Base-by-base conservation (phyloP, 2,888 invertebrate genomes). In the Eubasilissa splendida region DNA sequence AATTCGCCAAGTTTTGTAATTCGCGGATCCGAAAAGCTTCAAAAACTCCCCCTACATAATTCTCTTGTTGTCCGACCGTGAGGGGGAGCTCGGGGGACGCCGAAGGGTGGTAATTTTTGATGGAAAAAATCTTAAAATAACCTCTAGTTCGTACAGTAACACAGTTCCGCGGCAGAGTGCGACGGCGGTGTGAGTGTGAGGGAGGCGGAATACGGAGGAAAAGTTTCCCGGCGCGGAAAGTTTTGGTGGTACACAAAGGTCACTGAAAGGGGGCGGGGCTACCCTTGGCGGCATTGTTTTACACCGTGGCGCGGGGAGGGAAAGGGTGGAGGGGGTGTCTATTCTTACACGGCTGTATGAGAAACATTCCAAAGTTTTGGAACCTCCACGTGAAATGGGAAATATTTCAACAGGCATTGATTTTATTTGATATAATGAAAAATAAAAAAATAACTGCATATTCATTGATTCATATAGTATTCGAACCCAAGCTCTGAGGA, bases 1-100 rank as follows among this genome's bases (percentile, higher is more conserved):
- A 83, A 83, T 83, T 80, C 79, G 82, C 71, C 54, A 83, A 80
- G 82, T 83, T 83, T 83, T 80, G 82, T 83, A 83, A 83, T 79
- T 83, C 80, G 73, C 80, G 79, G 73, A 80, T 80, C 80, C 76
- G 76, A 79, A 79, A 83, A 83, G 78, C 76, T 83, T 82, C 79
- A 65, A 79, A 79, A 80, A 71, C 76, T 66, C 73, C 74, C 14
- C 75, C 78, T 73, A 80, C 80, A 82, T 82, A 82, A 82, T 82
- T 80, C 66, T 79, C 71, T 65, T 65, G 73, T 73, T 73, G 76
- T 78, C 65, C 66, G 80, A 50, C 22, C 71, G 78, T 10, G 31
- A 53, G 54, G 50, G 53, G 63, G 53, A 76, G 54, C 42, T 60
- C 63, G 71, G 53, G 59, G 8, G 59, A 76, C 31, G 58, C 52